Percentiles rank a stretch among this genome's conserved stretches.
phyloP scores from a whole-genome alignment of 2,797 vertebrate genomes.

The Phataginus tetradactyla region DNA sequence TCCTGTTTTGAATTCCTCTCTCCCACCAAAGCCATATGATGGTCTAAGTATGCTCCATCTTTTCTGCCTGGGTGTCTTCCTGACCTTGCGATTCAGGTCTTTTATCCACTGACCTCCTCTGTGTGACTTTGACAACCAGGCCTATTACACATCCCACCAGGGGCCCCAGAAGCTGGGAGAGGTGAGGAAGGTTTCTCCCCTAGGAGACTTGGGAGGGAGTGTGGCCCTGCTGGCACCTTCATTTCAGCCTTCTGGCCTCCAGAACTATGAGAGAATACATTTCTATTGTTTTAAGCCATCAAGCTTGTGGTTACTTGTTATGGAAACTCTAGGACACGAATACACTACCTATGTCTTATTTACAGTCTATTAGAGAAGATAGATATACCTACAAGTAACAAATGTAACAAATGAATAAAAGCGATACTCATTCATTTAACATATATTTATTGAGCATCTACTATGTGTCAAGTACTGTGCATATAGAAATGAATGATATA shows the following conservation, averaged over 20 bases:
- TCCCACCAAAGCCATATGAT: neutral
- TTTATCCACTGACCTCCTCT: neutral
- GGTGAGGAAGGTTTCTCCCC: neutral
- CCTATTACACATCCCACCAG: neutral
- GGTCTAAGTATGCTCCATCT: neutral
- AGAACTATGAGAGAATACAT: too few relatives aligned
- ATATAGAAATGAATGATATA: neutral
- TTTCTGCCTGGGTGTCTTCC: neutral
- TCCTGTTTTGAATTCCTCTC: neutral
- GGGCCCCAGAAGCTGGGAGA: neutral
- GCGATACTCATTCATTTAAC: neutral
- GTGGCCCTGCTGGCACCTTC: neutral
- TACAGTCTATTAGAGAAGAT: neutral
- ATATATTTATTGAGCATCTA: neutral
- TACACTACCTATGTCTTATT: neutral
- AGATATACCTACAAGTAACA: neutral
- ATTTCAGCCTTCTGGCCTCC: too few relatives aligned
- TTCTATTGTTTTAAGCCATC: too few relatives aligned
- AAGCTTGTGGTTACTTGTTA: neutral
- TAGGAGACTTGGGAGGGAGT: neutral
- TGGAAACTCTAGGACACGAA: neutral
- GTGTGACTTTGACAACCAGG: neutral
- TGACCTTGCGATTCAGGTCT: neutral
- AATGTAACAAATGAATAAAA: neutral
- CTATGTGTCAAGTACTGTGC: neutral